Conservation (phyloP, 2,888 invertebrate genomes). For the Scaptomyza reducta region DNA sequence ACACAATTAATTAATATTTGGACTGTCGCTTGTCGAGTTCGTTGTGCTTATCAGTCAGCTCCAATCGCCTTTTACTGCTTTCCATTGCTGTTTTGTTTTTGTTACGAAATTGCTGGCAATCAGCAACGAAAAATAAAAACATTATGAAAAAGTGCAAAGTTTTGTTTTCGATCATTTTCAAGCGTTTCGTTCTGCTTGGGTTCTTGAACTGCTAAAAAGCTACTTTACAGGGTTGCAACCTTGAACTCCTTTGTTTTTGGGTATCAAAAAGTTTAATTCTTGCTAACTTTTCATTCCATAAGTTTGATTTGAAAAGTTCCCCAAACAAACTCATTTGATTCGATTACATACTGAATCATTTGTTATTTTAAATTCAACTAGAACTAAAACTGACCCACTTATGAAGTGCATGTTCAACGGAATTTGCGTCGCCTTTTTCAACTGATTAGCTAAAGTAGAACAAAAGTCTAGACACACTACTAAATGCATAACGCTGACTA, state of each 20-base stretch:
- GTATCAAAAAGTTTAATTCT: not conserved
- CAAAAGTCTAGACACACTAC: not conserved
- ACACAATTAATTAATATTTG: conserved; percentile 17
- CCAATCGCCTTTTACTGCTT: conserved; percentile 31
- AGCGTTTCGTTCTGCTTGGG: conserved; percentile 14
- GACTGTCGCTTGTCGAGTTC: conserved; percentile 21
- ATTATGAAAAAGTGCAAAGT: conserved; percentile 36
- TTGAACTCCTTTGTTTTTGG: not conserved
- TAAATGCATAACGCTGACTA: not conserved
- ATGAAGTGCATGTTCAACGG: conserved; percentile 23
- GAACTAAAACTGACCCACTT: conserved; percentile 12
- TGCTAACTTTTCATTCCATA: not conserved
- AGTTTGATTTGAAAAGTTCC: not conserved
- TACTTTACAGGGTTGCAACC: not conserved
- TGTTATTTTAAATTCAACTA: not conserved
- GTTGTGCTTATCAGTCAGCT: conserved; percentile 41
- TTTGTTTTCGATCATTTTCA: conserved; percentile 7
- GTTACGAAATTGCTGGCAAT: conserved; percentile 64
- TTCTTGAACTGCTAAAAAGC: conserved; percentile 32
- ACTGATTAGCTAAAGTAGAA: conserved; percentile 18
- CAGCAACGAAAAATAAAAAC: conserved; percentile 11
- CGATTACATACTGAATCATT: not conserved
- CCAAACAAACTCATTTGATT: not conserved
- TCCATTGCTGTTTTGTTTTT: conserved; percentile 50
- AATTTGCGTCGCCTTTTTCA: not conserved